These are phyloP conservation scores for Sebastes melanostomus DNA, from an alignment of 2,797 vertebrate genomes.

Conservation along the genomic window DNA sequence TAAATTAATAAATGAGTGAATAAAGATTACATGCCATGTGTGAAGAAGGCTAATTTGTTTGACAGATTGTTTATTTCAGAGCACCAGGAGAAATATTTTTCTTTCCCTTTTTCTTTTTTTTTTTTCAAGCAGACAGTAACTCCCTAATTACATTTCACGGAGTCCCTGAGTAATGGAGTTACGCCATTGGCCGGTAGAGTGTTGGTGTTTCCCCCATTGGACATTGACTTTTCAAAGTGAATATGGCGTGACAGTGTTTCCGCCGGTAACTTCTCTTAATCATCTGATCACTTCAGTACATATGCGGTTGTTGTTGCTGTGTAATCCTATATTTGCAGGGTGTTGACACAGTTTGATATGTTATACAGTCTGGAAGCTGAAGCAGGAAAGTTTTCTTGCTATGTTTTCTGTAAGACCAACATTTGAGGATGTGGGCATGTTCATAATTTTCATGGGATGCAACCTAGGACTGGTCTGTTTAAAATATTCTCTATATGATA, in stretches of 20 bases:
- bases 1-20: slow-evolving; percentile 53
- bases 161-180: background rate
- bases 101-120: background rate
- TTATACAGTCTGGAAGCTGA: background rate
- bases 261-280: background rate
- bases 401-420: background rate
- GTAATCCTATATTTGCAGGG: background rate
- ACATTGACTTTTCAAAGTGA: background rate
- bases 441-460: background rate
- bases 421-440: background rate
- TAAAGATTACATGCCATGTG: slow-evolving; percentile 29
- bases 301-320: background rate
- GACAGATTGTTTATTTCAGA: slow-evolving; percentile 39
- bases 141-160: slow-evolving; percentile 13
- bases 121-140: background rate
- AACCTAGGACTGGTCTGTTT: background rate
- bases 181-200: no score
- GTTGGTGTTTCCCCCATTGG: background rate
- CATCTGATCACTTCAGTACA: background rate
- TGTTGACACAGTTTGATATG: background rate
- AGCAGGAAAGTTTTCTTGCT: background rate
- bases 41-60: slow-evolving; percentile 28
- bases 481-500: background rate
- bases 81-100: slow-evolving; percentile 9
- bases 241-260: background rate